These are phyloP conservation scores for Potamarius usumacintae DNA, from an alignment of 2,113 vertebrate genomes.

Conservation along the genomic window DNA sequence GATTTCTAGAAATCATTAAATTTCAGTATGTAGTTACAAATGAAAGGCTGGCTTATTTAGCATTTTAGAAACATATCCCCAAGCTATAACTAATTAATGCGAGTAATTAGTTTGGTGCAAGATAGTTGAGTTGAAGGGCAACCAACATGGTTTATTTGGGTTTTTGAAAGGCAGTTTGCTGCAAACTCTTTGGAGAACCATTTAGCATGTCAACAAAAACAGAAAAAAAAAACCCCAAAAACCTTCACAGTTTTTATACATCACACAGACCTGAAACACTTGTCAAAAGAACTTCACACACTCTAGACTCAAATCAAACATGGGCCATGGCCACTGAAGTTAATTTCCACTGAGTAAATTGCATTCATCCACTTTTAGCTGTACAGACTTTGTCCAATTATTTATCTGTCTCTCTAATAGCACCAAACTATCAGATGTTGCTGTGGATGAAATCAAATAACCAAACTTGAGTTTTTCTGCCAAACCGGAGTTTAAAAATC, in stretches of 20 bases:
- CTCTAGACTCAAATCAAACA: background rate
- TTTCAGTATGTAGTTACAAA: background rate
- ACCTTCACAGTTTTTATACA: background rate
- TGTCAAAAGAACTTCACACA: background rate
- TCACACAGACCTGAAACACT: background rate
- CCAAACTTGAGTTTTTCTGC: background rate
- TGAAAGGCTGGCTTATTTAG: background rate
- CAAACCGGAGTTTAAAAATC: background rate
- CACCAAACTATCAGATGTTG: background rate
- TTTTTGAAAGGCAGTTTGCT: background rate
- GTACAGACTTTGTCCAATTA: background rate
- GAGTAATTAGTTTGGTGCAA: background rate
- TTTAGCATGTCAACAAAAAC: too few species aligned
- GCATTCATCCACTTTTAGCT: background rate
- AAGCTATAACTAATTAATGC: background rate
- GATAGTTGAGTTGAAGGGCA: background rate
- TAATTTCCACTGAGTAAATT: background rate
- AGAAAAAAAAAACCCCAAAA: too few species aligned
- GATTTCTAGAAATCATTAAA: background rate
- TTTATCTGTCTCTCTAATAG: conserved; percentile 4
- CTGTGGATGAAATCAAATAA: too few species aligned
- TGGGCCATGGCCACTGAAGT: background rate
- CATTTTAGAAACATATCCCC: background rate
- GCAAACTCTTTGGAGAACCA: background rate
- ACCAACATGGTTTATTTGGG: background rate